Conservation (phyloP, 1,140 invertebrate species). For the Liolophura sinensis region DNA sequence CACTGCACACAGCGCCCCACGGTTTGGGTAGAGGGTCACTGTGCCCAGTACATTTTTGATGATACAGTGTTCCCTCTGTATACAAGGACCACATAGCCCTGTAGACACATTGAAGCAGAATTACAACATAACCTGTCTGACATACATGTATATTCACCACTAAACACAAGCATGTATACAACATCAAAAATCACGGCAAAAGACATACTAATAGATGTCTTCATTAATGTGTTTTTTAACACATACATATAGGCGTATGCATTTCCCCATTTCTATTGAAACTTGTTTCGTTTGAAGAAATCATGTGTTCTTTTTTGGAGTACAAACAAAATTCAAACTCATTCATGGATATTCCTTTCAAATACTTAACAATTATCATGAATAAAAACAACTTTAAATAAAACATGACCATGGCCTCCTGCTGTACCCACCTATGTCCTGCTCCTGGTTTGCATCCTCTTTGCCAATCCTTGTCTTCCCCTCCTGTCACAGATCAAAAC, state of each 20-base stretch:
- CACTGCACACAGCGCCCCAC: constrained; percentile 76
- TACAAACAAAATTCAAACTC: too few species aligned
- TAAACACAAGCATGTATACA: constrained; percentile 2
- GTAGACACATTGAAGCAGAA: constrained; percentile 9
- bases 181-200: background rate
- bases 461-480: constrained; percentile 66
- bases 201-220: background rate
- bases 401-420: too few species aligned
- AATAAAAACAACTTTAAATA: background rate
- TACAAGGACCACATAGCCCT: constrained; percentile 41
- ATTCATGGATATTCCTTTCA: background rate
- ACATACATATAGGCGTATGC: background rate
- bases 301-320: background rate
- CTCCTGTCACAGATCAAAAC: constrained; percentile 49
- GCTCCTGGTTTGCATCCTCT: constrained; percentile 67
- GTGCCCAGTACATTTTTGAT: constrained; percentile 74
- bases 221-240: background rate
- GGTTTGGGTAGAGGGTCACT: constrained; percentile 75
- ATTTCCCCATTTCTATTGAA: background rate
- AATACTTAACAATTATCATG: background rate
- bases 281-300: background rate
- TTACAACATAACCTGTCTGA: background rate
- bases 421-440: constrained; percentile 42
- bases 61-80: constrained; percentile 78
- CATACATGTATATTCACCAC: constrained; percentile 4